Conservation (phyloP, 2,888 invertebrate genomes). For the Polymixis lichenea region DNA sequence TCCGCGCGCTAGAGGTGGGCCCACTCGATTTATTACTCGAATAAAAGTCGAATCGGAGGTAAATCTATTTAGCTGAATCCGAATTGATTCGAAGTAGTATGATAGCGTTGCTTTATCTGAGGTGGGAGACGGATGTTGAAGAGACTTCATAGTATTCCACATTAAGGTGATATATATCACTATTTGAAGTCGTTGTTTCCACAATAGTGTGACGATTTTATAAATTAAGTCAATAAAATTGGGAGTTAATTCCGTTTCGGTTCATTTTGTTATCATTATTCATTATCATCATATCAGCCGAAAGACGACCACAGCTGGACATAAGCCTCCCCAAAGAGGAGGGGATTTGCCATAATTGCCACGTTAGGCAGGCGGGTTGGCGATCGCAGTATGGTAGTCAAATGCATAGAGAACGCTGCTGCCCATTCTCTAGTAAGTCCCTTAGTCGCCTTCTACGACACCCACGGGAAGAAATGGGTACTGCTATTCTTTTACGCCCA, state of each 20-base stretch:
- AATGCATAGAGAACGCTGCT: too few relatives aligned
- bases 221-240: neutral
- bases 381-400: too few relatives aligned
- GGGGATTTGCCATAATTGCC: too few relatives aligned
- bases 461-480: too few relatives aligned
- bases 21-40: conserved; percentile 57
- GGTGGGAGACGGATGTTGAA: conserved; percentile 26
- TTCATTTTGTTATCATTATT: neutral
- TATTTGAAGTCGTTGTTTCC: neutral
- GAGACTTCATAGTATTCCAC: conserved; percentile 1
- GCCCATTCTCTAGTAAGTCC: too few relatives aligned
- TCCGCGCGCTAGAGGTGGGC: conserved; percentile 58
- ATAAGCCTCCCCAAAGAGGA: too few relatives aligned
- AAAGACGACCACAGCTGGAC: too few relatives aligned
- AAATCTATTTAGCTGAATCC: conserved; percentile 59
- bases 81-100: conserved; percentile 51
- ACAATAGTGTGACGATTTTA: neutral
- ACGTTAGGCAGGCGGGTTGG: too few relatives aligned
- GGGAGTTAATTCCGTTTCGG: neutral
- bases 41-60: conserved; percentile 60
- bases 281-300: too few relatives aligned
- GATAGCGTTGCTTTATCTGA: conserved; percentile 36
- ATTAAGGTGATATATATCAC: neutral
- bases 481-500: too few relatives aligned
- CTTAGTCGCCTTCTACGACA: too few relatives aligned